Percentiles rank a stretch among this genome's conserved stretches.
Conservation (phyloP, 2,113 vertebrate genomes). For the Mormoops blainvillei region DNA sequence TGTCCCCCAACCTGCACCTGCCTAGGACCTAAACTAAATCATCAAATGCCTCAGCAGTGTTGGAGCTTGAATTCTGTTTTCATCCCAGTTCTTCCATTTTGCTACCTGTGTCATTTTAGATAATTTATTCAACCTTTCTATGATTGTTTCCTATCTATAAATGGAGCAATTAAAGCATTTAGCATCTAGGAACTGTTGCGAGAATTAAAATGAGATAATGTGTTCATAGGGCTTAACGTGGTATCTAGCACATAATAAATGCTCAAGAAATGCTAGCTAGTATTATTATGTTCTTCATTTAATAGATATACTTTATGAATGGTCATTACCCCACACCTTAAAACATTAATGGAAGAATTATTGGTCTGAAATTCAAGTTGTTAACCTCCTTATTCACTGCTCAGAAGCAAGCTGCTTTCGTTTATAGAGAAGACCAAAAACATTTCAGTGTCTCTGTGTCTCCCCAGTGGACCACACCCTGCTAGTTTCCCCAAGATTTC, state of each 20-base stretch:
- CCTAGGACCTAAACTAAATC: neutral
- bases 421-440: neutral
- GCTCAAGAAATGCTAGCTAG: neutral
- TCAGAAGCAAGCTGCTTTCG: neutral
- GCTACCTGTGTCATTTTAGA: neutral
- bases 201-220: conserved; percentile 14
- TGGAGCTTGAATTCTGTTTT: neutral
- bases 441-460: neutral
- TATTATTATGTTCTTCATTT: neutral
- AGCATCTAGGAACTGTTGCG: neutral
- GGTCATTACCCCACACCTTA: neutral
- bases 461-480: neutral
- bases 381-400: neutral
- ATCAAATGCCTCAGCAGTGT: neutral
- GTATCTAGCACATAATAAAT: neutral
- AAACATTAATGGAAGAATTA: neutral
- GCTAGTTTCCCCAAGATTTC: conserved; percentile 49
- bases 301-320: neutral
- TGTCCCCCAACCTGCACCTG: neutral
- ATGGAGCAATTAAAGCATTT: neutral
- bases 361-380: neutral
- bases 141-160: conserved; percentile 20
- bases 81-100: neutral
- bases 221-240: neutral
- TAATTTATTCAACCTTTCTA: neutral